A percentile compares a stretch with the other conserved stretches of the same genome.
Evolutionary conservation across 2,797 vertebrate genomes (phyloP).

Genomic region (Gastrophryne carolinensis): DNA sequence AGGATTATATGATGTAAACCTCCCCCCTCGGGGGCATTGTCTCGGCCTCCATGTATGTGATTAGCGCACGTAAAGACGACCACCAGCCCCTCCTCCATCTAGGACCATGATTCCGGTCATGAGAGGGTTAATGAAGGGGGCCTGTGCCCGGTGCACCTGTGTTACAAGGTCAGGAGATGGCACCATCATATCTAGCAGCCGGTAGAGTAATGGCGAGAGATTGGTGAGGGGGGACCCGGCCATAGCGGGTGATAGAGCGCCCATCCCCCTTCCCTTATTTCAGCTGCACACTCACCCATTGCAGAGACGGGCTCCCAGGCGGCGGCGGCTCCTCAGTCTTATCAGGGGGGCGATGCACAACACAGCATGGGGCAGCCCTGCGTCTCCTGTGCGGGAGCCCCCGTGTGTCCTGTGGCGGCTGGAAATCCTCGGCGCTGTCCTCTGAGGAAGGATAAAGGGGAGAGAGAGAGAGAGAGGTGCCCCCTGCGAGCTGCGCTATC

Average conservation of each 20-base stretch:
- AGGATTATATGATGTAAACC: no score
- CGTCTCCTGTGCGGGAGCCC: no score
- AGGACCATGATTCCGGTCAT: no score
- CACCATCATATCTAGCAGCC: conserved; percentile 19
- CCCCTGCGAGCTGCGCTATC: no score
- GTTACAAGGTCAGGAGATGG: conserved; percentile 41
- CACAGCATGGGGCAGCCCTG: conserved; percentile 7
- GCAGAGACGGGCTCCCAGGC: conserved; percentile 41
- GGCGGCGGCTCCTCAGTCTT: conserved; percentile 37
- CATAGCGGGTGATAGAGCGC: conserved; percentile 14
- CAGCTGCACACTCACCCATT: conserved; percentile 43
- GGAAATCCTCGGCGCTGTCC: no score
- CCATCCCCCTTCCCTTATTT: conserved; percentile 12
- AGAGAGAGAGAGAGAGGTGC: no score
- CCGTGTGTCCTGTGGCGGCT: no score
- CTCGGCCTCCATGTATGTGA: not conserved
- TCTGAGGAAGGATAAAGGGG: no score
- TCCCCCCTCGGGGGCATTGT: not conserved
- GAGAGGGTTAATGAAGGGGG: not conserved
- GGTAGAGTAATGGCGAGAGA: not conserved
- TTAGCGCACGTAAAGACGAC: not conserved
- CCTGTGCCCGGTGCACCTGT: not conserved
- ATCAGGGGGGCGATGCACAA: not conserved
- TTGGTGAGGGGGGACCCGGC: not conserved
- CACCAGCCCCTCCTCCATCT: no score